phyloP scores from a whole-genome alignment of 2,888 invertebrate species.

The Empis livida region DNA sequence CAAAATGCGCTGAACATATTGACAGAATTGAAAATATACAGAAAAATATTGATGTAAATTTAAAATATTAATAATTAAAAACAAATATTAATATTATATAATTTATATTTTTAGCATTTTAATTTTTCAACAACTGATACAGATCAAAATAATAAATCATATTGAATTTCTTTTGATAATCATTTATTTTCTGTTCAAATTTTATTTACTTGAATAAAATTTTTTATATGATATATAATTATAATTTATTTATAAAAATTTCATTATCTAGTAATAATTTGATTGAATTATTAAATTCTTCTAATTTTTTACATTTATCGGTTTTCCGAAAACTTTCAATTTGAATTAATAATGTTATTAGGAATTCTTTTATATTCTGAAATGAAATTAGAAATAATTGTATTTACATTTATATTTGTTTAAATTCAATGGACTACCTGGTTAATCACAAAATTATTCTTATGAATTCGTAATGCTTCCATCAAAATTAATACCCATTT shows the following conservation, averaged over 20 bases:
- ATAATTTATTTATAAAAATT: not conserved
- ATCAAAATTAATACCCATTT: not conserved
- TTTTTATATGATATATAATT: not conserved
- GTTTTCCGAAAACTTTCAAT: not conserved
- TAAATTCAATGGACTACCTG: not conserved
- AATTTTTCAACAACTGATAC: too few relatives aligned
- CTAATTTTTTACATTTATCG: too few relatives aligned
- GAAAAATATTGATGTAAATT: slow-evolving; percentile 8
- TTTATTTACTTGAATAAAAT: not conserved
- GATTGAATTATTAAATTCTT: too few relatives aligned
- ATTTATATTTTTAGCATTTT: not conserved
- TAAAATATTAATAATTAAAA: not conserved
- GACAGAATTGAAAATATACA: slow-evolving; percentile 6
- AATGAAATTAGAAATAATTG: not conserved
- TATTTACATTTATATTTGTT: not conserved
- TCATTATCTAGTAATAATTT: too few relatives aligned
- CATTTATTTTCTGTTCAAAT: not conserved
- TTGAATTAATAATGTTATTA: not conserved
- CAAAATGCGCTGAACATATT: slow-evolving; percentile 9
- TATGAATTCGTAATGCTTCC: not conserved
- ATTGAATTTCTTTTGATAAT: not conserved
- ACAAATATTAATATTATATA: not conserved
- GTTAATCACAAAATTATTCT: not conserved
- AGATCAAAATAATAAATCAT: too few relatives aligned
- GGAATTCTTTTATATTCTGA: not conserved